phyloP scores from a whole-genome alignment of 2,888 invertebrate species.

The Villa cingulata region DNA sequence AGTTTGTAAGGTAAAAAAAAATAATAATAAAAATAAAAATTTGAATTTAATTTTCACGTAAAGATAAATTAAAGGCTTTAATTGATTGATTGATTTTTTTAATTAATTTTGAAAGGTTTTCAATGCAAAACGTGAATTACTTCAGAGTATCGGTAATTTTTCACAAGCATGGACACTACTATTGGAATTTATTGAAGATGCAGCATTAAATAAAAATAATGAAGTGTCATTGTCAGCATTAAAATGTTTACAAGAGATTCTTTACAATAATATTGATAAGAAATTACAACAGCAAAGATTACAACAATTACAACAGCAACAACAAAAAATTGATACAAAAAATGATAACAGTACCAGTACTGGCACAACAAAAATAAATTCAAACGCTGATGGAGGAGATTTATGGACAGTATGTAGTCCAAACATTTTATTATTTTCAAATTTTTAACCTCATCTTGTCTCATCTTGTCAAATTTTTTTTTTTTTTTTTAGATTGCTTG shows the following conservation, averaged over 20 bases:
- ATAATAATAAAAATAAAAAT: too few species aligned
- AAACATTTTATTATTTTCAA: too few species aligned
- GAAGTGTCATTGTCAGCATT: conserved; percentile 93
- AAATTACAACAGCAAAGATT: conserved; percentile 4
- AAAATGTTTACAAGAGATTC: conserved; percentile 93
- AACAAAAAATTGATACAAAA: conserved; percentile 5
- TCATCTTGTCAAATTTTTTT: too few species aligned
- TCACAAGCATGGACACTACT: conserved; percentile 85
- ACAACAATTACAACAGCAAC: not conserved
- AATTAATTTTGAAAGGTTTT: conserved; percentile 39
- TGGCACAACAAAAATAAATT: too few species aligned
- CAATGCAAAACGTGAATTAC: conserved; percentile 74
- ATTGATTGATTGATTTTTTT: not conserved
- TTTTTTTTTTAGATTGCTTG: conserved; percentile 44
- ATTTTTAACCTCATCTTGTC: too few species aligned
- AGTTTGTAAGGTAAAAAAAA: conserved; percentile 58
- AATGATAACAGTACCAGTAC: conserved; percentile 17
- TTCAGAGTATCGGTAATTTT: conserved; percentile 80
- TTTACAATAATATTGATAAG: conserved; percentile 47
- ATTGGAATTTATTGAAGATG: conserved; percentile 85
- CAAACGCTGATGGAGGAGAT: too few species aligned
- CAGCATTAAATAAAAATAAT: conserved; percentile 81
- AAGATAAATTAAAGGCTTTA: not conserved
- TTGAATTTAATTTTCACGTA: not conserved
- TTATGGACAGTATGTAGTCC: conserved; percentile 61